Conservation (phyloP, 2,113 vertebrate genomes). For the Hyaena hyaena region DNA sequence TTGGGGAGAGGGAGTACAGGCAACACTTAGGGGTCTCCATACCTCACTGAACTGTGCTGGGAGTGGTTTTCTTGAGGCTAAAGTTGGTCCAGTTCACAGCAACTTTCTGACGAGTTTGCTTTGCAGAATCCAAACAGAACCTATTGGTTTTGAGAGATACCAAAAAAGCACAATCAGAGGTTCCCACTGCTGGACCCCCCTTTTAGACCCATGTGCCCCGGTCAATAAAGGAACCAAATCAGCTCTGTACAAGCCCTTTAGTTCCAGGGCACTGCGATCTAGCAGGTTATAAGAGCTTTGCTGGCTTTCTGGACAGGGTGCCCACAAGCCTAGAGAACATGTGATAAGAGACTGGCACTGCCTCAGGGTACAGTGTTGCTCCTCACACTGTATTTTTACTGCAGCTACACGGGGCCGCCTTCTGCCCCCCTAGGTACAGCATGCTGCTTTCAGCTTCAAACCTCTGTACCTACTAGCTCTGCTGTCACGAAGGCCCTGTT, state of each 20-base stretch:
- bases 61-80: slow-evolving; percentile 98
- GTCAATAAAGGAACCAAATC: not conserved
- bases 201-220: not conserved
- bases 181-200: not conserved
- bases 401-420: not conserved
- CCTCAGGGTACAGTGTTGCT: not conserved
- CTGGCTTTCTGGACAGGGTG: not conserved
- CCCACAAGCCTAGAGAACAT: not conserved
- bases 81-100: slow-evolving; percentile 99
- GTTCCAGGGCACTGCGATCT: not conserved
- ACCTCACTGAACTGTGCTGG: slow-evolving; percentile 96
- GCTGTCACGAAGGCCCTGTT: not conserved
- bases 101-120: slow-evolving; percentile 98
- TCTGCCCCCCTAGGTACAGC: not conserved
- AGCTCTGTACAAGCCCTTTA: not conserved
- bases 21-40: not conserved
- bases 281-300: not conserved
- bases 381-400: not conserved
- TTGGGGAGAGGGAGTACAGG: not conserved
- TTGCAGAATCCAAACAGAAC: slow-evolving; percentile 99
- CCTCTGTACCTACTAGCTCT: not conserved
- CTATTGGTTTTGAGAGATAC: slow-evolving; percentile 79
- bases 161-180: not conserved
- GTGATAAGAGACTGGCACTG: not conserved
- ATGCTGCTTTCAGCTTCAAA: not conserved